Percentiles rank a stretch among this genome's conserved stretches.
These are phyloP conservation scores for Leptodactylus fallax DNA, from an alignment of 2,797 vertebrate species.

Conservation along the genomic window DNA sequence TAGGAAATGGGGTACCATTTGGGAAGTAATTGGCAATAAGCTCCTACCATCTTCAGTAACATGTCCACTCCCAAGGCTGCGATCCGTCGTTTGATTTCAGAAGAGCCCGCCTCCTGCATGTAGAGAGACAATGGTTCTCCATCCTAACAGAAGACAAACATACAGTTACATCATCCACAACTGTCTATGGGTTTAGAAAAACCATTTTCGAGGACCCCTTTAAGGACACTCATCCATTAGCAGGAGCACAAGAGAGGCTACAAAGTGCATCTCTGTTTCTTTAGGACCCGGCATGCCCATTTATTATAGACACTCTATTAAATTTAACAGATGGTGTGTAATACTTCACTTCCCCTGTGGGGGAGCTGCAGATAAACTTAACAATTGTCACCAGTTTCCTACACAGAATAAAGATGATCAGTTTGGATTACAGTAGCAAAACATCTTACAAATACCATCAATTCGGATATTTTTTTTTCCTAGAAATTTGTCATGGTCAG, in stretches of 20 bases:
- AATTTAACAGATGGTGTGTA: neutral
- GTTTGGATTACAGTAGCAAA: neutral
- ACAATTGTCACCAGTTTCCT: neutral
- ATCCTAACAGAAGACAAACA: slow-evolving; percentile 73
- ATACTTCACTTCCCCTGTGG: neutral
- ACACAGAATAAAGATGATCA: neutral
- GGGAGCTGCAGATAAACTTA: neutral
- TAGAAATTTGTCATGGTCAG: too few species aligned
- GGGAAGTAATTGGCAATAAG: neutral
- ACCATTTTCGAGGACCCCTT: neutral
- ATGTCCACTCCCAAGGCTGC: slow-evolving; percentile 90
- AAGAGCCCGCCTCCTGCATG: slow-evolving; percentile 77
- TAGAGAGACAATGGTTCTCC: slow-evolving; percentile 90
- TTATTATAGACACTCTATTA: neutral
- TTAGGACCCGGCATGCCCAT: neutral
- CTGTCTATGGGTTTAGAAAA: too few species aligned
- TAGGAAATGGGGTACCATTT: neutral
- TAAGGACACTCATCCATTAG: neutral
- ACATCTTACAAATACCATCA: neutral
- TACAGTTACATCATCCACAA: neutral
- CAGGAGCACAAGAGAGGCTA: neutral
- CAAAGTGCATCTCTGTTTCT: neutral
- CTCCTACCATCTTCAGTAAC: slow-evolving; percentile 95
- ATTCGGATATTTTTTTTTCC: too few species aligned
- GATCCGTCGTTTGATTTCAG: slow-evolving; percentile 83